phyloP scores from a whole-genome alignment of 2,113 vertebrate genomes.

The Pollachius pollachius region DNA sequence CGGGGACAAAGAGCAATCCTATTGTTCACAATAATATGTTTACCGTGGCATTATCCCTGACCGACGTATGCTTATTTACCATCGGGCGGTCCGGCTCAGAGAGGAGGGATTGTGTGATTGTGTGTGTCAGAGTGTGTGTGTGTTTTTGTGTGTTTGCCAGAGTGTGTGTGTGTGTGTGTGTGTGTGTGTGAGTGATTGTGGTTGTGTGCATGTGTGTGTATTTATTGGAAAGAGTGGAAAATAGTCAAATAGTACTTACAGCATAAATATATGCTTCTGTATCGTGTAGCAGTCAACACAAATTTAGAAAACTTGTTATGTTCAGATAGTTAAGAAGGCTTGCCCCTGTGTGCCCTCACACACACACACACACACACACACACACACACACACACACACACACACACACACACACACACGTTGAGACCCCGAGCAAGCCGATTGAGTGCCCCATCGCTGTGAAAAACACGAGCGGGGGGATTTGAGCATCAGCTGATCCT shows the following conservation, averaged over 20 bases:
- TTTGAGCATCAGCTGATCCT: slow-evolving; percentile 56
- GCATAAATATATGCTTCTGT: too few relatives aligned
- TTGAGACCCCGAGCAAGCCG: slow-evolving; percentile 32
- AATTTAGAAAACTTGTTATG: too few relatives aligned
- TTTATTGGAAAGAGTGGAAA: neutral
- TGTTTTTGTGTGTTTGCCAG: too few relatives aligned
- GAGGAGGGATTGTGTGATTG: slow-evolving; percentile 5
- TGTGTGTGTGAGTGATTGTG: too few relatives aligned
- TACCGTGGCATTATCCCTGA: slow-evolving; percentile 23
- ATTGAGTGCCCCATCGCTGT: slow-evolving; percentile 31
- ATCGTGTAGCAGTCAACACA: too few relatives aligned
- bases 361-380: neutral
- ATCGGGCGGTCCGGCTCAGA: neutral
- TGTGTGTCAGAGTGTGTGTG: too few relatives aligned
- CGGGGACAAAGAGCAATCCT: slow-evolving; percentile 20
- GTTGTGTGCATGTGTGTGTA: neutral
- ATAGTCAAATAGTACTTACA: too few relatives aligned
- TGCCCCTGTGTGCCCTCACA: too few relatives aligned
- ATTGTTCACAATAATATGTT: slow-evolving; percentile 32
- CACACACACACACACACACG: slow-evolving; percentile 13
- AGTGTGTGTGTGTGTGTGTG: too few relatives aligned
- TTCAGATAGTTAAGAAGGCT: too few relatives aligned
- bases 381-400: neutral
- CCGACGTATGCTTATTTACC: slow-evolving; percentile 46
- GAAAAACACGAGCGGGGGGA: slow-evolving; percentile 63